Percentiles rank a stretch among this genome's conserved stretches.
These are phyloP conservation scores for Conus betulinus DNA, from an alignment of 1,140 invertebrate species.

Conservation along the genomic window DNA sequence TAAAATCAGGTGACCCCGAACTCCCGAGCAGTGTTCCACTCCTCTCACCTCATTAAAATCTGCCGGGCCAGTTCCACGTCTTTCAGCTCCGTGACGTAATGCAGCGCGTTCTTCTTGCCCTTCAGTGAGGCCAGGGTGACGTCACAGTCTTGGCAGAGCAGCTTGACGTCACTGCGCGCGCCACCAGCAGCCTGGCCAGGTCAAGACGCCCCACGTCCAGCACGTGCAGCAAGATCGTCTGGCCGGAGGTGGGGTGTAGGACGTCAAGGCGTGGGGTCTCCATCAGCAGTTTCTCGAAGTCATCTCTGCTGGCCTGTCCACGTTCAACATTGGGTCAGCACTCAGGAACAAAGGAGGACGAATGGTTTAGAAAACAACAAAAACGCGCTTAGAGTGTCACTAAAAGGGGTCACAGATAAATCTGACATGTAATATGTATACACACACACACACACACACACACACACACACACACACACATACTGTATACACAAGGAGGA, in stretches of 20 bases:
- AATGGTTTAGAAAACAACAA: background rate
- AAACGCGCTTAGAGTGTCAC: background rate
- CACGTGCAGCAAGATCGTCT: constrained; percentile 61
- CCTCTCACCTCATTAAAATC: constrained; percentile 48
- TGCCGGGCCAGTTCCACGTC: constrained; percentile 54
- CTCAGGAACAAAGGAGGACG: constrained; percentile 9
- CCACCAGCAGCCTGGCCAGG: constrained; percentile 47
- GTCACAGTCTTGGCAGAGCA: constrained; percentile 50
- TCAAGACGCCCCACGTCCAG: constrained; percentile 45
- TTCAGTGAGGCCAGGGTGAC: constrained; percentile 42
- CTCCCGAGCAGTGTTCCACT: background rate
- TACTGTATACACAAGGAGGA: no score
- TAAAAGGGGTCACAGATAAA: no score
- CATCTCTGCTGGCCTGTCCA: background rate
- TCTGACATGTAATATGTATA: no score
- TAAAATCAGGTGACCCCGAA: no score
- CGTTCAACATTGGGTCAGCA: no score
- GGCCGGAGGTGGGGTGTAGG: constrained; percentile 40
- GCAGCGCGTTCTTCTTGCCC: constrained; percentile 59
- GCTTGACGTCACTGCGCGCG: constrained; percentile 36
- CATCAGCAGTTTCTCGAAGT: constrained; percentile 5
- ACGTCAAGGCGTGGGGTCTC: background rate
- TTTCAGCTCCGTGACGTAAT: constrained; percentile 60
- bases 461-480: no score
- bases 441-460: no score